These are phyloP conservation scores for Chlorops oryzae DNA, from an alignment of 1,140 invertebrate genomes.

Conservation along the genomic window DNA sequence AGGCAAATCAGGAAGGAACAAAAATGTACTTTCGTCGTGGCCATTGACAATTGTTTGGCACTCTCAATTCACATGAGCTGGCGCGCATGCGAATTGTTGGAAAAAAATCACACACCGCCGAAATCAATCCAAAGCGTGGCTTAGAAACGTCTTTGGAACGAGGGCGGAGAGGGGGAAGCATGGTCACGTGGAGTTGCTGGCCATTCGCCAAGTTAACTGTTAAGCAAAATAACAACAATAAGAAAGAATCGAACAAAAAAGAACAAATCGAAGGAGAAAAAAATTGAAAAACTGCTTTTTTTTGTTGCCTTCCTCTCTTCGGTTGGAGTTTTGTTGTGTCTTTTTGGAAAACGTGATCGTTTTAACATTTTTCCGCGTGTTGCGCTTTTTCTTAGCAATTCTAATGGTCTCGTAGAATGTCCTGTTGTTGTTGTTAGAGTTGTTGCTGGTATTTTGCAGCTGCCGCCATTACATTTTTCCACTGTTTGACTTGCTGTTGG, in stretches of 20 bases:
- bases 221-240: background rate
- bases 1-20: too few species aligned
- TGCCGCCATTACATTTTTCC: slow-evolving; percentile 23
- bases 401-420: background rate
- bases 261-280: background rate
- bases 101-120: too few species aligned
- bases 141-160: too few species aligned
- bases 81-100: too few species aligned
- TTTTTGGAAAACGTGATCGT: slow-evolving; percentile 40
- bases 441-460: slow-evolving; percentile 43
- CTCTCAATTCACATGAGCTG: too few species aligned
- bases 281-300: slow-evolving; percentile 17
- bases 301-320: slow-evolving; percentile 14
- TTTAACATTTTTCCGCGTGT: slow-evolving; percentile 41
- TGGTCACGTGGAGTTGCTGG: too few species aligned
- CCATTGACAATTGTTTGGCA: too few species aligned
- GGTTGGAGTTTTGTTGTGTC: slow-evolving; percentile 20
- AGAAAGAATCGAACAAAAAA: slow-evolving; percentile 5
- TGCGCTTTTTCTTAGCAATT: slow-evolving; percentile 9
- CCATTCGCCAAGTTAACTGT: too few species aligned
- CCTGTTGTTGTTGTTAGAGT: slow-evolving; percentile 14
- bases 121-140: too few species aligned
- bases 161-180: too few species aligned
- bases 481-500: slow-evolving; percentile 15
- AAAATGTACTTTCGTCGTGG: too few species aligned